Conservation (phyloP, 1,140 invertebrate genomes). For the Parapsyche elsis region DNA sequence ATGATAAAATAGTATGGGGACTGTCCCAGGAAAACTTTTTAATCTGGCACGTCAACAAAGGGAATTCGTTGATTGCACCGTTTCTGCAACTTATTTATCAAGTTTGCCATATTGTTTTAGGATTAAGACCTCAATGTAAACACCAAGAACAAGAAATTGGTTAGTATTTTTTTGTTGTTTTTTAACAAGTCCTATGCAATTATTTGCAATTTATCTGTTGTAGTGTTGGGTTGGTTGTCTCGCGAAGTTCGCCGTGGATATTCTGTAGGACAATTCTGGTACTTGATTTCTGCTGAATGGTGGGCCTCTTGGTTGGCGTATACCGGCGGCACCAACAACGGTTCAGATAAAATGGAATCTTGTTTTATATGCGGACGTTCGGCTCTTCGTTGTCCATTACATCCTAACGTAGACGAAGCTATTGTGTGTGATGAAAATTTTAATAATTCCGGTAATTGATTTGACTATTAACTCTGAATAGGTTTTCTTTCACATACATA, state of each 20-base stretch:
- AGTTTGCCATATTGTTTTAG: constrained; percentile 90
- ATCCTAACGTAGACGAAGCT: constrained; percentile 68
- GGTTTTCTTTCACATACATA: no score
- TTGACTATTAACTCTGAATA: background rate
- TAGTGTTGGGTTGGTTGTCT: constrained; percentile 81
- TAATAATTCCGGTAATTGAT: constrained; percentile 64
- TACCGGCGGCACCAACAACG: constrained; percentile 64
- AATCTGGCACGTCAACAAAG: constrained; percentile 81
- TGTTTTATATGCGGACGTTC: constrained; percentile 43
- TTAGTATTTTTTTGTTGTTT: no score
- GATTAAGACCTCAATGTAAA: constrained; percentile 80
- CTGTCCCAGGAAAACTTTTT: constrained; percentile 82
- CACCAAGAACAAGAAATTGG: constrained; percentile 84
- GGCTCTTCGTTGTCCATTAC: constrained; percentile 58
- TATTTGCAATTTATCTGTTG: constrained; percentile 39
- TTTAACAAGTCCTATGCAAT: background rate
- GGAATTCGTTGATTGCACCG: constrained; percentile 75
- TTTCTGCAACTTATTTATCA: constrained; percentile 84
- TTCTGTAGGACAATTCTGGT: constrained; percentile 86
- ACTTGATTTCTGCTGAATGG: constrained; percentile 85
- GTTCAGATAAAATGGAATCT: constrained; percentile 18
- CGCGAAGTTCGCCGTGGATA: constrained; percentile 80
- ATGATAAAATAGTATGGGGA: constrained; percentile 56
- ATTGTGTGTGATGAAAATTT: constrained; percentile 74
- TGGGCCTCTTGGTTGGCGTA: constrained; percentile 84